Conservation (phyloP, 2,797 vertebrate genomes). For the Catamblyrhynchus diadema region DNA sequence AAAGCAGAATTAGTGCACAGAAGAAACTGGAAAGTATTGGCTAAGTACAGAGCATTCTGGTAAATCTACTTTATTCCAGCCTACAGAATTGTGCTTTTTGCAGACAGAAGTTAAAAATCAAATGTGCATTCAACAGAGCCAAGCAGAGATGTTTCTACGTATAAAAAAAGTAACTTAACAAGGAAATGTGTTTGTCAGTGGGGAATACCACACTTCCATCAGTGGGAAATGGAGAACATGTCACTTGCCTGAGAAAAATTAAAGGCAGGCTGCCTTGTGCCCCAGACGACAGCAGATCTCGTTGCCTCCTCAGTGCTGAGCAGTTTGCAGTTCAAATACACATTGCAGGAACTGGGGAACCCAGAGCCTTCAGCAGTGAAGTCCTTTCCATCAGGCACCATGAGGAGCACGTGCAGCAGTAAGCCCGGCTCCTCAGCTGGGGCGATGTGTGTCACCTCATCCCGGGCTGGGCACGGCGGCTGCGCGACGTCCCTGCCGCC, state of each 20-base stretch:
- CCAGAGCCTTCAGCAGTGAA: slow-evolving; percentile 69
- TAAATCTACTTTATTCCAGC: neutral
- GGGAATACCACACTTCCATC: neutral
- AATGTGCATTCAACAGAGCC: neutral
- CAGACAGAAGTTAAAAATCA: neutral
- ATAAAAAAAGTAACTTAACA: neutral
- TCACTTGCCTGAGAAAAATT: slow-evolving; percentile 86
- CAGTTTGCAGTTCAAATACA: slow-evolving; percentile 92
- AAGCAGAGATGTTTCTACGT: fast-evolving
- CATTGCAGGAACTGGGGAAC: slow-evolving; percentile 72
- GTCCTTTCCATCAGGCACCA: slow-evolving; percentile 90
- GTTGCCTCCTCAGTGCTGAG: slow-evolving; percentile 85
- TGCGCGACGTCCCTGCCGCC: neutral
- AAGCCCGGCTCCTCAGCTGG: slow-evolving; percentile 61
- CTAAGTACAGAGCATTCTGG: neutral
- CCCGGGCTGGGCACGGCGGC: neutral
- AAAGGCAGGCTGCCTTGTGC: slow-evolving; percentile 83
- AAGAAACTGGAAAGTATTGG: neutral
- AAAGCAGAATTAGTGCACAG: neutral
- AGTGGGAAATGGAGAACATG: fast-evolving
- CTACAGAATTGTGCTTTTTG: neutral
- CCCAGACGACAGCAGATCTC: slow-evolving; percentile 86
- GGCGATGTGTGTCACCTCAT: neutral
- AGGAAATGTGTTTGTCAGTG: neutral
- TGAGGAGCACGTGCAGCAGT: slow-evolving; percentile 86